Evolutionary conservation across 2,888 invertebrate species (phyloP).

Genomic region (Caenorhabditis sp.): DNA sequence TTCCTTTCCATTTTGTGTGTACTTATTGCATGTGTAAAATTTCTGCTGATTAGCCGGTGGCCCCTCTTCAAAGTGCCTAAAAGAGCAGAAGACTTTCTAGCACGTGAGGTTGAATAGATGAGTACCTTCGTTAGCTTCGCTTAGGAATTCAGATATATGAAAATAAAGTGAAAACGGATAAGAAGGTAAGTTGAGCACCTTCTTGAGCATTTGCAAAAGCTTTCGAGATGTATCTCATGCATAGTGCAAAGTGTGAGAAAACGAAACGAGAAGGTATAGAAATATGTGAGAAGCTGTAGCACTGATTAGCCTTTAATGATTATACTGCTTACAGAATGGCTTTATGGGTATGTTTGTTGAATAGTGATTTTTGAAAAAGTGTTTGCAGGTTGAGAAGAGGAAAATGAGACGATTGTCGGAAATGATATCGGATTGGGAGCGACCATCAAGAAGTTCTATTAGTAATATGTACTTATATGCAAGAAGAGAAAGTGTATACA

Average conservation of each 20-base stretch:
- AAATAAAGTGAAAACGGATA: conserved; percentile 4
- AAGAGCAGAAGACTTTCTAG: conserved; percentile 14
- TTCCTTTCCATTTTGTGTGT: conserved; percentile 55
- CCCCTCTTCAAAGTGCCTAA: conserved; percentile 1
- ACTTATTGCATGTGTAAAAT: conserved; percentile 46
- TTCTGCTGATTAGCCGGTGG: conserved; percentile 40
- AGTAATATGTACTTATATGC: conserved; percentile 82
- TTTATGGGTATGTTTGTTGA: conserved; percentile 6
- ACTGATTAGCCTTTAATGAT: conserved; percentile 53
- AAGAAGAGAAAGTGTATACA: conserved; percentile 81
- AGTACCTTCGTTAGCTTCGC: conserved; percentile 60
- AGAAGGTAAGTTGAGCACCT: conserved; percentile 35
- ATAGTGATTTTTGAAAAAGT: conserved; percentile 30
- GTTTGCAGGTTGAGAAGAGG: conserved; percentile 73
- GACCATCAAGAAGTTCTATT: conserved; percentile 77
- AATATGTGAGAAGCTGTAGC: conserved; percentile 36
- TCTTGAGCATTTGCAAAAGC: conserved; percentile 37
- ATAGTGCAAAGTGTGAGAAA: conserved; percentile 13
- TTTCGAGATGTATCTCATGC: conserved; percentile 19
- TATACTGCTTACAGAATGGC: conserved; percentile 54
- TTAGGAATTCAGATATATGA: conserved; percentile 28
- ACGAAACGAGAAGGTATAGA: background rate
- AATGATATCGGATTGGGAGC: conserved; percentile 82
- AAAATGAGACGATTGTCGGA: conserved; percentile 82
- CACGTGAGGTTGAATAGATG: conserved; percentile 59